Evolutionary conservation across 35 echinoderm and acorn worm species (phyloP).

Genomic region (Apostichopus japonicus): DNA sequence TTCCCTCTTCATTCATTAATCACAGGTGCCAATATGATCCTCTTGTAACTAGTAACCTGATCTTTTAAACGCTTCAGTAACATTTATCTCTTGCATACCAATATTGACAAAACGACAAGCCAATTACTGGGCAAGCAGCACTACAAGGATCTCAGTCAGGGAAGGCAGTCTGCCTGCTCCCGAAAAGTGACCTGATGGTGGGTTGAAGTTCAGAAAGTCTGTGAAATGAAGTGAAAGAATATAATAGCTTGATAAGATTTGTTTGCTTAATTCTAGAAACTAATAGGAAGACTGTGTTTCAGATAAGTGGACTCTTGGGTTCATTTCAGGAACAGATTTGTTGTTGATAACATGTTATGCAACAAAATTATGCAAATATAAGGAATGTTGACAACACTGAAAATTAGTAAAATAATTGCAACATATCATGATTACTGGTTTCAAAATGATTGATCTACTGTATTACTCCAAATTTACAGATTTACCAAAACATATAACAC

Average conservation of each 20-base stretch:
- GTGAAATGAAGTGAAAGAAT: neutral
- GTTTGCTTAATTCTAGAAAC: neutral
- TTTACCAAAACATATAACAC: no score
- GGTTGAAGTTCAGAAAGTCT: conserved; percentile 1
- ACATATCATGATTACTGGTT: no score
- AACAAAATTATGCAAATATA: no score
- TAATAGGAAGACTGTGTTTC: neutral
- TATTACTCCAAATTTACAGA: no score
- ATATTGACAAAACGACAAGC: neutral
- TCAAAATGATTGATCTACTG: no score
- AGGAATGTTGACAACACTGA: no score
- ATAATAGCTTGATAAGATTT: neutral
- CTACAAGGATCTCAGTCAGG: no score
- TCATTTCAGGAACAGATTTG: no score
- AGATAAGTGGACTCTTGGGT: neutral
- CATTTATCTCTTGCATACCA: neutral
- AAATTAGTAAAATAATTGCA: no score
- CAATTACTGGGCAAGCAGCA: neutral
- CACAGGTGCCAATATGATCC: no score
- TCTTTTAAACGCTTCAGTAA: neutral
- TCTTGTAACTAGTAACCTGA: neutral
- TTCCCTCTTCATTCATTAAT: no score
- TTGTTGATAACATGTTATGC: no score
- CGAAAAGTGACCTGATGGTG: neutral
- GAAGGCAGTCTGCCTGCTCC: neutral